A percentile compares a stretch with the other conserved stretches of the same genome.
Evolutionary conservation across 1,140 invertebrate species (phyloP).

Genomic region (Oncopodura yosiiana): DNA sequence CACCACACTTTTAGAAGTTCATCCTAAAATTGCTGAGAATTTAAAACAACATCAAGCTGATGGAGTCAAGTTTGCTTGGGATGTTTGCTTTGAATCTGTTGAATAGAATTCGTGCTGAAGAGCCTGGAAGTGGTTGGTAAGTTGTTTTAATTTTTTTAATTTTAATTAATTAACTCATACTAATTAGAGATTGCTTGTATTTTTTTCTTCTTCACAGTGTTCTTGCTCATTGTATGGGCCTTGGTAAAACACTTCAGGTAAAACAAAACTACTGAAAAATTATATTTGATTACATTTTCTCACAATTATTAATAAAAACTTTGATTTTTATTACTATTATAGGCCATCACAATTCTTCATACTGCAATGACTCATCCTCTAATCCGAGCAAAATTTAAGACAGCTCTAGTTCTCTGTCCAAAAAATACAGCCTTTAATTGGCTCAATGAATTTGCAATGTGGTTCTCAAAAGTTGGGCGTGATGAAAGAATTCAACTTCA

Average conservation of each 20-base stretch:
- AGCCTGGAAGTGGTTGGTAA: constrained; percentile 70
- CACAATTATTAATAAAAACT: background rate
- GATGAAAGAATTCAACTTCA: no score
- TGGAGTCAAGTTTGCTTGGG: constrained; percentile 95
- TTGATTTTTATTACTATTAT: constrained; percentile 36
- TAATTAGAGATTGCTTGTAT: no score
- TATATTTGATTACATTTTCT: no score
- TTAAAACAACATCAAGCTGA: constrained; percentile 46
- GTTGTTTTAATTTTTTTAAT: no score
- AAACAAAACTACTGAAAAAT: no score
- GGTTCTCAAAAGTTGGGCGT: constrained; percentile 57
- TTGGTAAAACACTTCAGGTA: constrained; percentile 62
- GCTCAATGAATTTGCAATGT: constrained; percentile 82
- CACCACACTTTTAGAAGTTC: constrained; percentile 65
- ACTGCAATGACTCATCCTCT: constrained; percentile 62
- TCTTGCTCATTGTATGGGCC: constrained; percentile 82
- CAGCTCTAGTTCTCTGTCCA: constrained; percentile 78
- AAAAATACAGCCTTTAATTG: constrained; percentile 91
- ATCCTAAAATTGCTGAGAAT: no score
- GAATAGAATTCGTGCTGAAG: constrained; percentile 54
- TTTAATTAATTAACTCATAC: no score
- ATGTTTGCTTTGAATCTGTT: constrained; percentile 81
- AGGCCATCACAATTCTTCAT: constrained; percentile 80
- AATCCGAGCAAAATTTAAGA: constrained; percentile 56
- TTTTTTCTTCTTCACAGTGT: no score